Evolutionary conservation across 1,140 invertebrate species (phyloP), one percentile per base, ranked within the genome.

Genomic region (Trichogramma pretiosum): DNA sequence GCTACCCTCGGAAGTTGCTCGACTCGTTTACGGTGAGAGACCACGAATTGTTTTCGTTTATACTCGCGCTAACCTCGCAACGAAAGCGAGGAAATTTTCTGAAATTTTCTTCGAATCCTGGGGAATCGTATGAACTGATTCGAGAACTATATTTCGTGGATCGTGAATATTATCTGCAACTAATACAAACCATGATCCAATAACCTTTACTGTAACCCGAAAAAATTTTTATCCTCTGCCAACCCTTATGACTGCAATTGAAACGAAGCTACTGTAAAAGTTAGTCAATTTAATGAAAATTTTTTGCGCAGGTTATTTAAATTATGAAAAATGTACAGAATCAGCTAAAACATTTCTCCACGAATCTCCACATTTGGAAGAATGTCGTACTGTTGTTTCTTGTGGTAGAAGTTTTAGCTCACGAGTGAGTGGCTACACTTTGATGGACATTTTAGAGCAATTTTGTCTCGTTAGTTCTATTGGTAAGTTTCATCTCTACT

Each of bases 21-120:
- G 49, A 10, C 14, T 51, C 4, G 24, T 51, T 32, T 51, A 51
- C n/a, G 49, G 49, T 51, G n/a, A 36, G 43, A n/a, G n/a, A n/a
- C n/a, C n/a, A n/a, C n/a, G n/a, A n/a, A n/a, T n/a, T n/a, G n/a
- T n/a, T 17, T 10, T 5, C n/a, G 35, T 16, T 19, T 37, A 14
- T 24, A 14, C 17, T 41, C 4, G 16, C 14, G 19, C 11, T 11
- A 24, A 13, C n/a, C 13, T 30, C n/a, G n/a, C n/a, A n/a, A n/a
- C n/a, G n/a, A n/a, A n/a, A n/a, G n/a, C n/a, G n/a, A n/a, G n/a
- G n/a, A n/a, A n/a, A n/a, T n/a, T n/a, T n/a, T n/a, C n/a, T n/a
- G n/a, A n/a, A n/a, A n/a, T n/a, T n/a, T n/a, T n/a, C n/a, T n/a
- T n/a, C n/a, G n/a, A n/a, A n/a, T n/a, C n/a, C n/a, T n/a, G n/a